These are phyloP conservation scores for Palythoa grandiflora DNA, from an alignment of 92 coral and sea anemone species.

Conservation along the genomic window DNA sequence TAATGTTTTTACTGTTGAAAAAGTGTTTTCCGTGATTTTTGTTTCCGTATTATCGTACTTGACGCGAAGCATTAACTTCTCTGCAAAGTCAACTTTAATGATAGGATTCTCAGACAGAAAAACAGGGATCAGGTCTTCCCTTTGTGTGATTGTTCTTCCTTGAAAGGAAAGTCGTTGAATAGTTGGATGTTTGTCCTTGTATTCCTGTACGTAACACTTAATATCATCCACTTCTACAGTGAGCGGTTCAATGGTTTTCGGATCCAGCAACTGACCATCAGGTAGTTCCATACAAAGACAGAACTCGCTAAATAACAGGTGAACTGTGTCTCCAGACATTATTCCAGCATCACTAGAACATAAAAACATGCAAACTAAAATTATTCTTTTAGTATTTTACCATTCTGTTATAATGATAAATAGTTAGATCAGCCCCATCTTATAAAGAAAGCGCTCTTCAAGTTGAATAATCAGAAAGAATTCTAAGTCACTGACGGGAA, in stretches of 20 bases:
- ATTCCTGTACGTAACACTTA: not conserved
- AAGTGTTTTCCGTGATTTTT: not conserved
- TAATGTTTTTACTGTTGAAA: not conserved
- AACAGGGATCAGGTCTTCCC: not conserved
- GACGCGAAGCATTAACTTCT: not conserved
- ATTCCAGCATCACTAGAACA: not conserved
- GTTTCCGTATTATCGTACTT: not conserved
- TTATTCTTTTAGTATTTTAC: no score
- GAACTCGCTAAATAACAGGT: not conserved
- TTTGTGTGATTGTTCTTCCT: not conserved
- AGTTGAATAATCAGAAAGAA: no score
- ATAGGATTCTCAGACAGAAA: not conserved
- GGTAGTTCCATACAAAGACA: not conserved
- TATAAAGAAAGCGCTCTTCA: no score
- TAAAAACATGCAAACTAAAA: no score
- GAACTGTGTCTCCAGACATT: not conserved
- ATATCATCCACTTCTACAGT: not conserved
- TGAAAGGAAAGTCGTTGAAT: constrained; percentile 13
- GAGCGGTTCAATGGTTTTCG: not conserved
- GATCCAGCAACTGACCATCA: not conserved
- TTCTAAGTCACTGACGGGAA: no score
- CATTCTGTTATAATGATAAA: no score
- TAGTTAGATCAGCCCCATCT: no score
- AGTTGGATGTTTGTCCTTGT: not conserved
- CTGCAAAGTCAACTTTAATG: not conserved